Evolutionary conservation across 2,888 invertebrate genomes (phyloP).

Genomic region (Melolontha melolontha): DNA sequence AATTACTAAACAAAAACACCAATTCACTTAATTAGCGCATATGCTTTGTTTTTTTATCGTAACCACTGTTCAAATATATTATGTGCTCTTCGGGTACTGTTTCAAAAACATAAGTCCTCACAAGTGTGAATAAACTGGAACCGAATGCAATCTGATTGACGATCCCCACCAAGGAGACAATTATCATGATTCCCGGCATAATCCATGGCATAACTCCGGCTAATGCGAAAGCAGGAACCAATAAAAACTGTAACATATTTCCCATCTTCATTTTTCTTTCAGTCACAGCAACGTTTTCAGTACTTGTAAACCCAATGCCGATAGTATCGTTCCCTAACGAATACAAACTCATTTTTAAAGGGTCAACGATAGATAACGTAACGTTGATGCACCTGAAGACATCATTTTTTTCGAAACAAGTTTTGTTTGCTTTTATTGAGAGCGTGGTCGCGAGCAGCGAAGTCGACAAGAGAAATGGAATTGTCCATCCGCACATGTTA

Average conservation of each 20-base stretch:
- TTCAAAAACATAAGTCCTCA: conserved; percentile 73
- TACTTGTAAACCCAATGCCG: conserved; percentile 7
- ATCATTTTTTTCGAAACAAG: conserved; percentile 2
- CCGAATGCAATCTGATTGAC: conserved; percentile 77
- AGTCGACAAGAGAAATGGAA: not conserved
- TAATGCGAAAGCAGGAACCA: conserved; percentile 74
- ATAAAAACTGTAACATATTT: conserved; percentile 67
- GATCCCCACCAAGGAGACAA: conserved; percentile 71
- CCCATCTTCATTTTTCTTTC: conserved; percentile 48
- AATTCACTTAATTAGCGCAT: conserved; percentile 18
- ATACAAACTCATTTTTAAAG: conserved; percentile 1
- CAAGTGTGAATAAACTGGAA: conserved; percentile 71
- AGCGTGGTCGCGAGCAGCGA: not conserved
- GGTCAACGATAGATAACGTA: conserved; percentile 6
- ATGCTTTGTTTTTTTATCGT: conserved; percentile 64
- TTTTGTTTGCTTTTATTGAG: not conserved
- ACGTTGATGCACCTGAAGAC: not conserved
- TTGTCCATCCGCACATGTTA: conserved; percentile 20
- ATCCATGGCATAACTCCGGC: conserved; percentile 77
- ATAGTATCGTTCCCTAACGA: not conserved
- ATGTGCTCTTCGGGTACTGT: conserved; percentile 68
- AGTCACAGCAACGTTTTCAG: not conserved
- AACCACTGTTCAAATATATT: conserved; percentile 71
- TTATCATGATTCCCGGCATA: conserved; percentile 76
- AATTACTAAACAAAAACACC: conserved; percentile 4